phyloP scores from a whole-genome alignment of 2,113 vertebrate genomes.

The Pollachius pollachius region DNA sequence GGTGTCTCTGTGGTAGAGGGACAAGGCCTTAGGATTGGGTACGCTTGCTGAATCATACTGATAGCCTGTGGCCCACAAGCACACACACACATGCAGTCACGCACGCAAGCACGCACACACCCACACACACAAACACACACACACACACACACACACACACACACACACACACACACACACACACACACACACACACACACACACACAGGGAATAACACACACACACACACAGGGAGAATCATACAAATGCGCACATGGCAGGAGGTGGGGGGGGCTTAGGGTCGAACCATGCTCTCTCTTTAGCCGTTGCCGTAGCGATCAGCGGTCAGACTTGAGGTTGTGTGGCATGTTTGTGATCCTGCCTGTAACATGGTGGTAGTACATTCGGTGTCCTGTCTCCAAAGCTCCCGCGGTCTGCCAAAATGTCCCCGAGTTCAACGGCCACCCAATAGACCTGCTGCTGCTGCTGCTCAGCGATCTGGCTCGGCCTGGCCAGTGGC shows the following conservation, averaged over 20 bases:
- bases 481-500: not conserved
- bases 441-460: not conserved
- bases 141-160: not conserved
- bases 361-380: too few relatives aligned
- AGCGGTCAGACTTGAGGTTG: not conserved
- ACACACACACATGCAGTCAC: slow-evolving; percentile 36
- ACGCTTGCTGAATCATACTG: slow-evolving; percentile 51
- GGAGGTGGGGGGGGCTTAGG: too few relatives aligned
- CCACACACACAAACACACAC: not conserved
- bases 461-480: not conserved
- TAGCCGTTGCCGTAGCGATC: not conserved
- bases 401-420: not conserved
- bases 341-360: too few relatives aligned
- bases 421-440: not conserved
- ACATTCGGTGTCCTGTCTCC: not conserved
- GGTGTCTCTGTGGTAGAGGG: slow-evolving; percentile 34
- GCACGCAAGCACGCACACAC: slow-evolving; percentile 1
- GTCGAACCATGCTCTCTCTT: too few relatives aligned
- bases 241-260: not conserved
- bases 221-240: not conserved
- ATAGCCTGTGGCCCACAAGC: slow-evolving; percentile 39
- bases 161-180: not conserved
- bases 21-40: slow-evolving; percentile 36
- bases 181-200: not conserved
- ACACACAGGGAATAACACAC: not conserved